Percentiles rank a stretch among this genome's conserved stretches.
These are phyloP conservation scores for Pseudopleuronectes americanus DNA, from an alignment of 2,797 vertebrate genomes.

Conservation along the genomic window DNA sequence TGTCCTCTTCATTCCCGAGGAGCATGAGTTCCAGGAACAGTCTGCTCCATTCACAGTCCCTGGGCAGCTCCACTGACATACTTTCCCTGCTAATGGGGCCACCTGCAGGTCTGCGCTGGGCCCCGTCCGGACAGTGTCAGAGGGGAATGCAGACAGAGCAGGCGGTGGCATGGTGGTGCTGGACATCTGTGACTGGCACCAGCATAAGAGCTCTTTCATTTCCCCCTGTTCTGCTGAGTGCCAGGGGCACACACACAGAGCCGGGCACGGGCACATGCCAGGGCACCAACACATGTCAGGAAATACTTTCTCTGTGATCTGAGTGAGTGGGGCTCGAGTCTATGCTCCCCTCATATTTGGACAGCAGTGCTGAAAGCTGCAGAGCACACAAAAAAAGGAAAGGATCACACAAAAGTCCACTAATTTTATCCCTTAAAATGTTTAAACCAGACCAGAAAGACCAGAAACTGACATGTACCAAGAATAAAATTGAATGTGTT, in stretches of 20 bases:
- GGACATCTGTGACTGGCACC: constrained; percentile 83
- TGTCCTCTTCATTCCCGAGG: constrained; percentile 34
- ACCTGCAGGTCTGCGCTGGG: constrained; percentile 78
- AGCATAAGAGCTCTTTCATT: constrained; percentile 81
- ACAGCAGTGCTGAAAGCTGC: constrained; percentile 41
- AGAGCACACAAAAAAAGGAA: constrained; percentile 45
- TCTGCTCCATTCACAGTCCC: constrained; percentile 73
- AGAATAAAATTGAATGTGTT: background rate
- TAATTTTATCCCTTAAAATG: constrained; percentile 11
- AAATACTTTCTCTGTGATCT: constrained; percentile 82
- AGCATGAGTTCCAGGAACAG: constrained; percentile 70
- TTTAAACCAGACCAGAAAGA: constrained; percentile 3
- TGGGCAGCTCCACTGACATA: constrained; percentile 75
- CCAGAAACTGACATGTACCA: constrained; percentile 15
- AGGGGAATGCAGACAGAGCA: constrained; percentile 80
- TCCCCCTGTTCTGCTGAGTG: constrained; percentile 73
- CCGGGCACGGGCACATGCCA: constrained; percentile 72
- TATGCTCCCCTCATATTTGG: constrained; percentile 65
- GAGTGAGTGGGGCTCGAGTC: constrained; percentile 53
- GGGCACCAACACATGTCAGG: constrained; percentile 81
- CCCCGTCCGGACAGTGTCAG: constrained; percentile 79
- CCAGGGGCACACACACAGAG: constrained; percentile 72
- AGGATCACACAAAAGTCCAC: constrained; percentile 45
- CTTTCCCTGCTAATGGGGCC: constrained; percentile 84
- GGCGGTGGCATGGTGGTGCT: constrained; percentile 73